Evolutionary conservation across 2,888 invertebrate genomes (phyloP).

Genomic region (Lithophane leautieri): DNA sequence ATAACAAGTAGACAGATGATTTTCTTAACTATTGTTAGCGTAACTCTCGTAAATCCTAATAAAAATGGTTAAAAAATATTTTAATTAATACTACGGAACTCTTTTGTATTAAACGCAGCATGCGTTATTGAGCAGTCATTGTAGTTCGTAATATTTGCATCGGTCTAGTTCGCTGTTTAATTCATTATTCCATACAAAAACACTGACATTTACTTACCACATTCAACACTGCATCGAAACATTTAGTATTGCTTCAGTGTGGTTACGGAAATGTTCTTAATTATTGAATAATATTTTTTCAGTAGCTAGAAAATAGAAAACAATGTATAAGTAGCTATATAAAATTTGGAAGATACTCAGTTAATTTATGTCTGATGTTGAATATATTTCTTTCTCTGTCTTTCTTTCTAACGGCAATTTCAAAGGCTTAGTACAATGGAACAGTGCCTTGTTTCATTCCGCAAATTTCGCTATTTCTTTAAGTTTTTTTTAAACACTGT

Average conservation of each 20-base stretch:
- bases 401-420: background rate
- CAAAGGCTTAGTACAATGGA: background rate
- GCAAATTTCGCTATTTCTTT: background rate
- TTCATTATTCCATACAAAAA: constrained; percentile 55
- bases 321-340: too few species aligned
- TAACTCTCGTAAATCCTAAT: background rate
- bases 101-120: background rate
- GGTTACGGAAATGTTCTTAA: constrained; percentile 36
- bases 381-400: background rate
- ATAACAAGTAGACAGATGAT: background rate
- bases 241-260: constrained; percentile 29
- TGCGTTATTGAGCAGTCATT: constrained; percentile 58
- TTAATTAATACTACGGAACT: constrained; percentile 52
- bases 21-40: too few species aligned
- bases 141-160: constrained; percentile 57
- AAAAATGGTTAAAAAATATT: background rate
- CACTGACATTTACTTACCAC: constrained; percentile 51
- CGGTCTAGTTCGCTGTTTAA: constrained; percentile 67
- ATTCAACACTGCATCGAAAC: constrained; percentile 42
- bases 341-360: background rate
- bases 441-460: background rate
- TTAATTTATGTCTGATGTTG: background rate
- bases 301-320: background rate
- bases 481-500: background rate
- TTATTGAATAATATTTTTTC: background rate